Conservation (phyloP, 2,113 vertebrate genomes). For the Paedocypris sp. region DNA sequence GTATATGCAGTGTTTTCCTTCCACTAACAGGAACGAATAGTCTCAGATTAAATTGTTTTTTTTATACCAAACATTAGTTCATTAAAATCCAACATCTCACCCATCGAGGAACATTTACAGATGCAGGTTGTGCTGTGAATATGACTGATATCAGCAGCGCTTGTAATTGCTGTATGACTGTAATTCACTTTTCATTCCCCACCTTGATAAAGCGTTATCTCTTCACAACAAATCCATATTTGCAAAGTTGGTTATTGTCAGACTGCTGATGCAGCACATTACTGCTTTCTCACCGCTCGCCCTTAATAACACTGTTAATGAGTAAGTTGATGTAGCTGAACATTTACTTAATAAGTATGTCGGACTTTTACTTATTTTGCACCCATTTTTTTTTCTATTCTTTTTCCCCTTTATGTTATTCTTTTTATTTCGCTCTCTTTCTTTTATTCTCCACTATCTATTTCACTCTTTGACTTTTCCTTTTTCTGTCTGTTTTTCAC, state of each 20-base stretch:
- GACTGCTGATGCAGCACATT: slow-evolving; percentile 66
- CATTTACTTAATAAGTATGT: slow-evolving; percentile 88
- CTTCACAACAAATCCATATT: background rate
- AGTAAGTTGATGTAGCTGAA: slow-evolving; percentile 77
- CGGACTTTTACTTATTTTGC: slow-evolving; percentile 76
- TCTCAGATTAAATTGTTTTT: too few relatives aligned
- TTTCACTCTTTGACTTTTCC: too few relatives aligned
- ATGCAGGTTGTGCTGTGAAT: background rate
- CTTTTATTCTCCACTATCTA: too few relatives aligned
- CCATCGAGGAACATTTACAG: background rate
- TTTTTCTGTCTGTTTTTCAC: too few relatives aligned
- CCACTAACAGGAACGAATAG: too few relatives aligned
- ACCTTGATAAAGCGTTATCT: background rate
- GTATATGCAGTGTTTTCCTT: too few relatives aligned
- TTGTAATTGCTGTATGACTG: background rate
- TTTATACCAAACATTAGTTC: too few relatives aligned
- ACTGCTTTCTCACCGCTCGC: slow-evolving; percentile 63
- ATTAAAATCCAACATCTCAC: too few relatives aligned
- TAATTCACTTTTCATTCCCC: background rate
- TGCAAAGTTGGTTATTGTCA: background rate
- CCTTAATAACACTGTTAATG: slow-evolving; percentile 70
- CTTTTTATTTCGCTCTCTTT: too few relatives aligned
- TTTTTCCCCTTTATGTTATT: too few relatives aligned
- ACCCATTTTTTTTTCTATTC: too few relatives aligned
- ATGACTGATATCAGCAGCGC: background rate